Base-by-base conservation (phyloP, 2,888 invertebrate genomes). In the Pachymerium ferrugineum region DNA sequence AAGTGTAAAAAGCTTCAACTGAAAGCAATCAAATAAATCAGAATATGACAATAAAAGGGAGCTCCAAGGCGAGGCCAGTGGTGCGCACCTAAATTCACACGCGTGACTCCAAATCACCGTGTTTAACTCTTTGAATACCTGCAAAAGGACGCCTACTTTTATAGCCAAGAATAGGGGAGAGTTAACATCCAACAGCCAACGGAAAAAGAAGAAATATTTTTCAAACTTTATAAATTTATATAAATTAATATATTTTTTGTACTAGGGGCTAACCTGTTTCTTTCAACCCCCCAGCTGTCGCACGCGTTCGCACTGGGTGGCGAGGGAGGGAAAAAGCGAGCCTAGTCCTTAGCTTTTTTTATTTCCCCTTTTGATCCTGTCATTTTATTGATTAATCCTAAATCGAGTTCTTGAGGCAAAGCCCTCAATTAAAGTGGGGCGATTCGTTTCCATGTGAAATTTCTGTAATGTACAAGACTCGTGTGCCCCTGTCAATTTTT, bases 61-160 rank as follows among this genome's bases (percentile, higher is more conserved):
- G 62, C 62, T 25, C 62, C 62, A 62, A 62, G 62, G 62, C 62
- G 62, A 62, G 62, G 25, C 62, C 62, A 62, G 62, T 62, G 62
- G 62, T 62, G 62, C 62, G 62, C 62, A 62, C 62, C 62, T 62
- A 62, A 62, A 62, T 62, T 14, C 62, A 62, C 62, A 62, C 62
- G 62, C 62, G 62, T 62, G 62, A 62, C 62, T 62, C 62, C 62
- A 62, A 62, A 62, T 62, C 62, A 62, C 62, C 62, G 62, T 62
- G 62, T 62, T 62, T 62, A 62, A 62, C 62, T 62, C 62, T 62
- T 62, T 62, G 62, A 62, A 62, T 62, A 62, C 62, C 62, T 62
- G 62, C 38, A 38, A 38, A 38, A 38, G 38, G 16, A 38, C 38
- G 38, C 25, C 62, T 22, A 22, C 22, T 47, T 47, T 47, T 47